A percentile compares a stretch with the other conserved stretches of the same genome.
Evolutionary conservation across 2,888 invertebrate genomes (phyloP).

Genomic region (Ceriagrion tenellum): DNA sequence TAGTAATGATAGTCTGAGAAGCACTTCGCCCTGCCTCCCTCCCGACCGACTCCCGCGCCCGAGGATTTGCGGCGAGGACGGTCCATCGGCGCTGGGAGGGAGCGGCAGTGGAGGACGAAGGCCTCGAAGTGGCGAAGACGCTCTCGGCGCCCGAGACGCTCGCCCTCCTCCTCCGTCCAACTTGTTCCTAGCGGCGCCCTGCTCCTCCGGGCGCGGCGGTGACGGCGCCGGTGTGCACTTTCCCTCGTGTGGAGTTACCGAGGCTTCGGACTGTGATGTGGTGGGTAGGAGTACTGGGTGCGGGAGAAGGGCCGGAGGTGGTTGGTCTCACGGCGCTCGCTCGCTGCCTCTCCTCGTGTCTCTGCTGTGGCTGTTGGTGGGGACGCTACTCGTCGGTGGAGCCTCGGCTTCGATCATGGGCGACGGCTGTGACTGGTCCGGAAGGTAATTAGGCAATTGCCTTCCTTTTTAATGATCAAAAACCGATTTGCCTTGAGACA

Average conservation of each 20-base stretch:
- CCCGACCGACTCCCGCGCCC: background rate
- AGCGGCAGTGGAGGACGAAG: too few relatives aligned
- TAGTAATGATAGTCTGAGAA: background rate
- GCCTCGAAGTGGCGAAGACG: too few relatives aligned
- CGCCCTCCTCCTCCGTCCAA: background rate
- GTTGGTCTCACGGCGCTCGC: background rate
- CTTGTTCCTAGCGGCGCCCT: background rate
- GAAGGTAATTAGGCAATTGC: constrained; percentile 80
- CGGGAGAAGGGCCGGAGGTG: background rate
- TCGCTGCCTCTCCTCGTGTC: background rate
- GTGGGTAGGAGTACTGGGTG: background rate
- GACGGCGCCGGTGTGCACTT: background rate
- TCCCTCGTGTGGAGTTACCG: background rate
- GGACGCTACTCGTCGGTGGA: constrained; percentile 42
- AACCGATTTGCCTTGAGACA: too few relatives aligned
- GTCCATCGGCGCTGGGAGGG: background rate
- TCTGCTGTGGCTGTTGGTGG: background rate
- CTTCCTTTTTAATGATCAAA: too few relatives aligned
- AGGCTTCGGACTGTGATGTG: background rate
- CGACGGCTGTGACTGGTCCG: constrained; percentile 86
- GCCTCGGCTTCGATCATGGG: constrained; percentile 82
- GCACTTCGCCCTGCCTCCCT: too few relatives aligned
- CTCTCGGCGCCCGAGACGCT: too few relatives aligned
- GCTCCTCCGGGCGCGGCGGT: background rate
- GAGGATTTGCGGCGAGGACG: background rate